Conservation (phyloP, 2,888 invertebrate genomes). For the Zygothrica quintamaculata region DNA sequence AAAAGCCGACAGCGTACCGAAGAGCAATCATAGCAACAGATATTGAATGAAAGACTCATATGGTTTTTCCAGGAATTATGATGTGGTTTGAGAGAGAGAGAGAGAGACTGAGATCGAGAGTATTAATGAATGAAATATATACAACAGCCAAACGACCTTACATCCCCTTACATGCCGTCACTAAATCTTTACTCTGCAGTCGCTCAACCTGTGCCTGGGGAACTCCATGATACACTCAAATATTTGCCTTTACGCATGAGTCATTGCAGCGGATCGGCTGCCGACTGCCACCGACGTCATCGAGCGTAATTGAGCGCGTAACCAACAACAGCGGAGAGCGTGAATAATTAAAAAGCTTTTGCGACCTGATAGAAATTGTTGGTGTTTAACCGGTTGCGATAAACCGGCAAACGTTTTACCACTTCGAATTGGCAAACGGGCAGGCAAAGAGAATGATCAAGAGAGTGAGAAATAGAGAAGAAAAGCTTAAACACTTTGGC, state of each 20-base stretch:
- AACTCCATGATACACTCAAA: constrained; percentile 59
- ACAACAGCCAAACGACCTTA: constrained; percentile 65
- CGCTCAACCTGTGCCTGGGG: constrained; percentile 66
- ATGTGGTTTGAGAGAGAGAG: constrained; percentile 46
- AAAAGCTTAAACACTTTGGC: constrained; percentile 53
- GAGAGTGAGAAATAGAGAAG: constrained; percentile 9
- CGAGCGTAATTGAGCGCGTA: background rate
- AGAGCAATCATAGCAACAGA: constrained; percentile 27
- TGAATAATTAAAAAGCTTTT: constrained; percentile 28
- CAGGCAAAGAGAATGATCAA: constrained; percentile 8
- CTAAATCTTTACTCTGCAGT: background rate
- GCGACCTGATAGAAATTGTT: constrained; percentile 33
- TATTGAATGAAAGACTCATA: constrained; percentile 64
- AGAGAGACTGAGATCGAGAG: constrained; percentile 11
- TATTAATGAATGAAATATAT: constrained; percentile 73
- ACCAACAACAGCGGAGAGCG: constrained; percentile 21
- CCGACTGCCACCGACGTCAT: constrained; percentile 61
- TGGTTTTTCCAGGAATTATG: constrained; percentile 81
- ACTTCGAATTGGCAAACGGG: constrained; percentile 5
- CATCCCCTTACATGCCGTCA: background rate
- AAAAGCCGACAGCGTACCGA: constrained; percentile 21
- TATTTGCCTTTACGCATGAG: constrained; percentile 53
- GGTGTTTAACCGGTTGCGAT: constrained; percentile 25
- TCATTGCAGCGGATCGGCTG: constrained; percentile 35
- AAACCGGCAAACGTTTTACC: background rate